phyloP scores from a whole-genome alignment of 2,113 vertebrate species.

The Gobio gobio region DNA sequence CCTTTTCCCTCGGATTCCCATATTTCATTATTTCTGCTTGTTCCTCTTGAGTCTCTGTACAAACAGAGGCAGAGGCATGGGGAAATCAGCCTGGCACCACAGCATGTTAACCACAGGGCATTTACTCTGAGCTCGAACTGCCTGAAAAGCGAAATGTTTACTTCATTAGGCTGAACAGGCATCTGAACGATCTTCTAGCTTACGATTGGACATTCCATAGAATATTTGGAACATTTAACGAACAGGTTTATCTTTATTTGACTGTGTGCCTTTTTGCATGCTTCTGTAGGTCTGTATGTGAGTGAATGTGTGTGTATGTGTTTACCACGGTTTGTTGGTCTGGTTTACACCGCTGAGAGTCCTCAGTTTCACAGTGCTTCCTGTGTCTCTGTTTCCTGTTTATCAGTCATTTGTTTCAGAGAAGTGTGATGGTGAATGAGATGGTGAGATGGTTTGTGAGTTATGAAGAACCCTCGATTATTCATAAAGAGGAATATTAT shows the following conservation, averaged over 20 bases:
- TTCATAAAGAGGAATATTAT: slow-evolving; percentile 28
- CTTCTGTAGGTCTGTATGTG: slow-evolving; percentile 2
- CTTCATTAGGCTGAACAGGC: background rate
- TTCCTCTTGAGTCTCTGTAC: slow-evolving; percentile 87
- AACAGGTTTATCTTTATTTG: slow-evolving; percentile 35
- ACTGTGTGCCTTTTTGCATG: slow-evolving; percentile 18
- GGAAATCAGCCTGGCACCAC: slow-evolving; percentile 84
- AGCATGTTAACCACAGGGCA: slow-evolving; percentile 79
- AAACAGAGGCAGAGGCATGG: slow-evolving; percentile 80
- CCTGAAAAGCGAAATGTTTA: background rate
- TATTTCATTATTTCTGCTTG: slow-evolving; percentile 91
- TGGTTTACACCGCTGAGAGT: slow-evolving; percentile 67
- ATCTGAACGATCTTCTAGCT: background rate
- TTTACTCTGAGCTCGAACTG: slow-evolving; percentile 40
- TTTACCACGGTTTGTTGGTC: slow-evolving; percentile 65
- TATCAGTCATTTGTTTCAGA: slow-evolving; percentile 77
- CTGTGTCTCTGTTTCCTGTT: slow-evolving; percentile 84
- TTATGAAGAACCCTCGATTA: slow-evolving; percentile 34
- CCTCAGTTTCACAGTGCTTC: slow-evolving; percentile 77
- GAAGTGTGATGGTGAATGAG: slow-evolving; percentile 73
- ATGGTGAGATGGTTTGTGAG: slow-evolving; percentile 60
- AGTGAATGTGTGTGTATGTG: slow-evolving; percentile 44
- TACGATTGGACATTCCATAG: background rate
- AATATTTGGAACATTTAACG: background rate
- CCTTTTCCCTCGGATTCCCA: slow-evolving; percentile 94